These are phyloP conservation scores for Glareola pratincola DNA, from an alignment of 2,113 vertebrate genomes.

Conservation along the genomic window DNA sequence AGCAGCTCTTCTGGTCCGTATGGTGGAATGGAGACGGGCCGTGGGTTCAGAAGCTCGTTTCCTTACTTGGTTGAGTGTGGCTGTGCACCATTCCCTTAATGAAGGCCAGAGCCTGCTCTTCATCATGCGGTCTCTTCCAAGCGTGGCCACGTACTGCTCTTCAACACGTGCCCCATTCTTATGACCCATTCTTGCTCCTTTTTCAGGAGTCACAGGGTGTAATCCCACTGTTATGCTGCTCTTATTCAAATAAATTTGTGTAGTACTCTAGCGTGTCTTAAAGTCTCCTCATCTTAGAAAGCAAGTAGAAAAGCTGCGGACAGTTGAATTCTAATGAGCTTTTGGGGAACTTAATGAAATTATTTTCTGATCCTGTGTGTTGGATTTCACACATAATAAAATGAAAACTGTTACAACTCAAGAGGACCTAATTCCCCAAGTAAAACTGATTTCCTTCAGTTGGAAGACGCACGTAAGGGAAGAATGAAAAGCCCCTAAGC, in stretches of 20 bases:
- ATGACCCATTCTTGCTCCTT: background rate
- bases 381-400: background rate
- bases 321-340: background rate
- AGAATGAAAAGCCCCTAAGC: background rate
- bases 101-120: background rate
- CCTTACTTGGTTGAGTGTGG: background rate
- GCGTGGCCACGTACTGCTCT: fast-evolving
- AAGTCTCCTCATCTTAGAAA: background rate
- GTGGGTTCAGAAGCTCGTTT: too few species aligned
- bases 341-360: background rate
- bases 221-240: background rate
- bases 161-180: background rate
- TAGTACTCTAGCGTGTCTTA: background rate
- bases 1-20: fast-evolving
- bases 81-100: too few species aligned
- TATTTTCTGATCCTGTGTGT: background rate
- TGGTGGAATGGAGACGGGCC: background rate
- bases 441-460: background rate
- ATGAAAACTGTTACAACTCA: background rate
- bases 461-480: background rate
- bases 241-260: too few species aligned
- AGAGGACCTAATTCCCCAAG: background rate
- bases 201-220: background rate
- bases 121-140: background rate
- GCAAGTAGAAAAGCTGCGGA: background rate